Evolutionary conservation across 2,113 vertebrate genomes (phyloP).

Genomic region (Danio rerio): DNA sequence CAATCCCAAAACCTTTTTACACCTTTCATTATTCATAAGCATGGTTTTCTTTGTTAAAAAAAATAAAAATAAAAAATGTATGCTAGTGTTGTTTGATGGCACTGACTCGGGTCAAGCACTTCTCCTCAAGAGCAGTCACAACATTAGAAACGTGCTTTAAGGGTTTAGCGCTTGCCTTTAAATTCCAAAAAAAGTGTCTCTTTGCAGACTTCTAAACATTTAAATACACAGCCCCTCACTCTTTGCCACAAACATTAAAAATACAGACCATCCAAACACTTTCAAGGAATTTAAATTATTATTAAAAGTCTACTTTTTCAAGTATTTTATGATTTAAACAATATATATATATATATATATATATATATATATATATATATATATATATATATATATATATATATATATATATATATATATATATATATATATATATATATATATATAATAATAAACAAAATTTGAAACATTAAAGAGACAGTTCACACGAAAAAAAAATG

Average conservation of each 20-base stretch:
- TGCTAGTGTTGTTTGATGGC: neutral
- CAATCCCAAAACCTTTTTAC: constrained; percentile 12
- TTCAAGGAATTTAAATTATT: neutral
- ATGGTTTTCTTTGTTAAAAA: neutral
- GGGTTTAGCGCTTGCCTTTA: neutral
- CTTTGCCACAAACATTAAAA: neutral
- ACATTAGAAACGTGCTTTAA: constrained; percentile 26
- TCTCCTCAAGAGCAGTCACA: constrained; percentile 26
- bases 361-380: too few relatives aligned
- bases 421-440: too few relatives aligned
- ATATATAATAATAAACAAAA: too few relatives aligned
- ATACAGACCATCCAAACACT: neutral
- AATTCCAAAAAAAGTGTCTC: constrained; percentile 4
- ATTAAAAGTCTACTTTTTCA: neutral
- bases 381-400: too few relatives aligned
- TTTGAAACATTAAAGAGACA: too few relatives aligned
- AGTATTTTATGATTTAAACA: neutral
- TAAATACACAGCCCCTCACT: neutral
- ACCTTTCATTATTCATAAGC: constrained; percentile 45
- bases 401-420: too few relatives aligned
- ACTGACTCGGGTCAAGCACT: constrained; percentile 22
- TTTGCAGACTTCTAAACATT: neutral
- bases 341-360: neutral
- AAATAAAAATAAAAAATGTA: neutral
- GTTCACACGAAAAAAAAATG: too few relatives aligned